phyloP scores from a whole-genome alignment of 2,113 vertebrate species.

The Rhadina sibilatrix region DNA sequence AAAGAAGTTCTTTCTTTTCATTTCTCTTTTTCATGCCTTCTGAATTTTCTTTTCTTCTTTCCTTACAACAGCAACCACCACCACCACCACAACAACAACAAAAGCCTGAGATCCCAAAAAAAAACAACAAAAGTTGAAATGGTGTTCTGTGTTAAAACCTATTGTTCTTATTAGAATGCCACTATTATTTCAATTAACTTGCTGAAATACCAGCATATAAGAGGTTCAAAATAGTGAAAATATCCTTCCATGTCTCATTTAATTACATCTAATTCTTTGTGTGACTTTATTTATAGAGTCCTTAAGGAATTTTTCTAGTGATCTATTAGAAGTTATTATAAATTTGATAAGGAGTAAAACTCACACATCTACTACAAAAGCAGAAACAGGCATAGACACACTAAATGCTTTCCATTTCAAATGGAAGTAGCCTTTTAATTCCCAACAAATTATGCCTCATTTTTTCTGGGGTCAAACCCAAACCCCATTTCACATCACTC shows the following conservation, averaged over 20 bases:
- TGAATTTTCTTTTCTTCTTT: not conserved
- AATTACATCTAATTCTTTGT: not conserved
- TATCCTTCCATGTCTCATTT: not conserved
- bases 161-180: not conserved
- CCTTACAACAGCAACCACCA: not conserved
- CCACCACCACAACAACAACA: not conserved
- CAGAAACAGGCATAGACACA: not conserved
- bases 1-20: rapidly evolving
- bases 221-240: not conserved
- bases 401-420: not conserved
- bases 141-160: rapidly evolving
- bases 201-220: not conserved
- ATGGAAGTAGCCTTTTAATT: not conserved
- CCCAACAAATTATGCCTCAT: not conserved
- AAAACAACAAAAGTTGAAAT: not conserved
- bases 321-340: not conserved
- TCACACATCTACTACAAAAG: not conserved
- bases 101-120: rapidly evolving
- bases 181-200: not conserved
- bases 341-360: not conserved
- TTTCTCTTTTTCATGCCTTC: not conserved
- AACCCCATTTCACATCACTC: not conserved
- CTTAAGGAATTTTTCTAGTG: not conserved
- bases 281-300: not conserved
- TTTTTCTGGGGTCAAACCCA: not conserved